Base-by-base conservation (phyloP, 2,797 vertebrate genomes). In the Discoglossus pictus region DNA sequence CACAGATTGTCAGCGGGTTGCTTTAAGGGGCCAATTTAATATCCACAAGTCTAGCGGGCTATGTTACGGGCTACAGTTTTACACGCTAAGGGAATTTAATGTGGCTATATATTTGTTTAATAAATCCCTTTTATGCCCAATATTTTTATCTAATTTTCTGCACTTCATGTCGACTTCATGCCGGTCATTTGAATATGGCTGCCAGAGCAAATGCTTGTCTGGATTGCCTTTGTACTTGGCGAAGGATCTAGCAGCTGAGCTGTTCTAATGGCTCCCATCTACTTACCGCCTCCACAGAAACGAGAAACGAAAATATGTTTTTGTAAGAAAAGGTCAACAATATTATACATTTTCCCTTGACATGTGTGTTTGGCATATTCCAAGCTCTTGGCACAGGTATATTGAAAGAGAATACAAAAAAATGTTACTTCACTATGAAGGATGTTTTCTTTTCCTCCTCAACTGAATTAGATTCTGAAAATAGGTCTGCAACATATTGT, bases 301-400 rank as follows among this genome's bases (percentile, higher is more conserved):
- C 36, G 10, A 60, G 46, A 68, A 52, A 44, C 46, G 51, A 18
- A 51, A 68, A 60, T 68, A 68, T 68, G 55, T 55, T 68, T 54
- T 61, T 61, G 40, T 62, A 54, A 44, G 48, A 31, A 62, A 58
- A 69, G 50, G 40, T 61, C 50, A 54, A 69, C 48, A 69, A 20
- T 61, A 69, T 69, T 69, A 46, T 54, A 53, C 17, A 11, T 48
- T 61, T 52, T 69, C 66, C 66, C 66, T 25, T 54, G 66, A 62
- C 48, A 31, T 17, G 46, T 39, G 27, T 48, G 31, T 53, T 69
- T 69, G 65, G 53, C 53, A 31, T 21, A n/a, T 15, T 40, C 34
- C n/a, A 40, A 24, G 47, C 43, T 38, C 47, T 66, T 66, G 64
- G 58, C 56, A 53, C 27, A 44, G 38, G 20, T 62, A 47, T 7